Base-by-base conservation (phyloP, 1,140 invertebrate species). In the Heliothis subflexa region DNA sequence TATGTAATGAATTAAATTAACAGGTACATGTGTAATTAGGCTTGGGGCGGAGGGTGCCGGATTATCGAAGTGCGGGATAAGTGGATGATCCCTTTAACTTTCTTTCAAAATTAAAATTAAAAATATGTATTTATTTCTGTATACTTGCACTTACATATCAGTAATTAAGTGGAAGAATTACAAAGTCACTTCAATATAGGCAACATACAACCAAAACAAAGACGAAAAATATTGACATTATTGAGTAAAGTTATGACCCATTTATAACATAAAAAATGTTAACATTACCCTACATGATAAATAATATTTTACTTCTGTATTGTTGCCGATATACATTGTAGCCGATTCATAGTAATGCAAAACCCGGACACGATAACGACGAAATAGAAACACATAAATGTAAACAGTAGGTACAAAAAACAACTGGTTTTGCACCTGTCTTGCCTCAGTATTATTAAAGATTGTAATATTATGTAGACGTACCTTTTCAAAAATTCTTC, bases 401-500 rank as follows among this genome's bases (percentile, higher is more conserved):
- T 66, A 66, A 66, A 66, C 18, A 64, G 33, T 16, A 10, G 12
- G 40, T 66, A 64, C 16, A n/a, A 47, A 45, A 18, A 47, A 47
- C 16, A 66, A 66, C 62, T 66, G 62, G 62, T 66, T 66, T 66
- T 47, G 62, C 62, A 66, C 62, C 62, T 66, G 62, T 66, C 21
- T 21, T 47, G 40, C 7, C 3, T 47, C 18, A 18, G 40, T 21
- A 3, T 47, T n/a, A 16, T 45, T 1, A 21, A 68, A 12, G 12
- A 70, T 52, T 40, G 5, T 5, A 61, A 25, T 55, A 16, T 28
- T 52, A 45, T 45, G 21, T 50, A 25, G 18, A 85, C 80, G 79
- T 88, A 94, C 93, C 88, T 93, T 94, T 73, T 92, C 90, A 82
- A 95, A 95, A 81, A 95, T 93, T 83, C 90, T 88, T 73, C 91